Percentiles rank a stretch among this genome's conserved stretches.
Evolutionary conservation across 2,888 invertebrate species (phyloP).

Genomic region (Archips xylosteana): DNA sequence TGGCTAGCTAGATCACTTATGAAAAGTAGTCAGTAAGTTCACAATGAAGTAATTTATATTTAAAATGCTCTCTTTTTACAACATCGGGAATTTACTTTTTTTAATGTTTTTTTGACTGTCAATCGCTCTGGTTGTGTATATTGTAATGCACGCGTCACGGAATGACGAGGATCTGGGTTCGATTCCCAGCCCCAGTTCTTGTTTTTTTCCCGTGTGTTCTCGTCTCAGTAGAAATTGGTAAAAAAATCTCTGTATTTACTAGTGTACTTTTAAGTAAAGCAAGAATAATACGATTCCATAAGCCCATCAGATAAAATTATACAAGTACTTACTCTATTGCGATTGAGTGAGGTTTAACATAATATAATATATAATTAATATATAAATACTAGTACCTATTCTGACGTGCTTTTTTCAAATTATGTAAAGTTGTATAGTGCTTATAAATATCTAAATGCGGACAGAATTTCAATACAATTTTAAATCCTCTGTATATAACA

Average conservation of each 20-base stretch:
- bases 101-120: too few species aligned
- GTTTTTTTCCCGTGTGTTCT: too few species aligned
- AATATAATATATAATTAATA: slow-evolving; percentile 55
- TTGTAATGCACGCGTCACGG: too few species aligned
- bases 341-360: slow-evolving; percentile 52
- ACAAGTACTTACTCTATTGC: slow-evolving; percentile 49
- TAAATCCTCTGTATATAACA: slow-evolving; percentile 76
- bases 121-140: too few species aligned
- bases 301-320: slow-evolving; percentile 62
- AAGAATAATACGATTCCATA: slow-evolving; percentile 52
- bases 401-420: slow-evolving; percentile 66
- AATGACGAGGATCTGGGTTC: too few species aligned
- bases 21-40: slow-evolving; percentile 22
- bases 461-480: slow-evolving; percentile 60
- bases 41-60: slow-evolving; percentile 28
- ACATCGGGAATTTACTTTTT: too few species aligned
- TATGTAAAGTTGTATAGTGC: slow-evolving; percentile 81
- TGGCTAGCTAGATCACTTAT: slow-evolving; percentile 24
- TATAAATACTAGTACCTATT: slow-evolving; percentile 45
- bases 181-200: too few species aligned
- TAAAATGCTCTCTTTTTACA: slow-evolving; percentile 44
- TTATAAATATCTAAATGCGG: slow-evolving; percentile 68
- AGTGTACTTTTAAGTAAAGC: slow-evolving; percentile 37
- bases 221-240: too few species aligned
- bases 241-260: slow-evolving; percentile 40